These are phyloP conservation scores for Syngnathus typhle DNA, from an alignment of 2,113 vertebrate species.

Conservation along the genomic window DNA sequence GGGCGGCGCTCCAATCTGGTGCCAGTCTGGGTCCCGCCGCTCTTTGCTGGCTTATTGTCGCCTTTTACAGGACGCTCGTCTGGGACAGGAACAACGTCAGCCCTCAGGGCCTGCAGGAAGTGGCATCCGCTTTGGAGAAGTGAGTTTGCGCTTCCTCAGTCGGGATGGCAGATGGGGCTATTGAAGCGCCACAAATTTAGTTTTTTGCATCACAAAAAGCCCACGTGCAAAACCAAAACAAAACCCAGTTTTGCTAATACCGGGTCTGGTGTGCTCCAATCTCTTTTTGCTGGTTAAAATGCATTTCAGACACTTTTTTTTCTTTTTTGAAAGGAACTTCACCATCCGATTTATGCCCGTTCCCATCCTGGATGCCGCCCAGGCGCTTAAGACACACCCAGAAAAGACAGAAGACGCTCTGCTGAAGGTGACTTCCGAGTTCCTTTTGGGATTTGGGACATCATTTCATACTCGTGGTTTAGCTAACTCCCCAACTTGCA, in stretches of 20 bases:
- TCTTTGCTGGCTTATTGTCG: no score
- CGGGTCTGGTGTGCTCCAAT: no score
- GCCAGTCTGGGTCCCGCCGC: background rate
- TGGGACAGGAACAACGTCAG: constrained; percentile 95
- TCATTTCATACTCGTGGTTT: no score
- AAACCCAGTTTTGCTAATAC: no score
- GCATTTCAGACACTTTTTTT: background rate
- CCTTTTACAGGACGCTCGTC: constrained; percentile 79
- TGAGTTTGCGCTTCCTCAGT: constrained; percentile 39
- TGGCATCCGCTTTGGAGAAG: constrained; percentile 94
- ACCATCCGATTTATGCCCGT: constrained; percentile 96
- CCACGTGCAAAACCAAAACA: no score
- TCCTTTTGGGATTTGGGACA: no score
- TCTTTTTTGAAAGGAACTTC: constrained; percentile 76
- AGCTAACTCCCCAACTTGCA: no score
- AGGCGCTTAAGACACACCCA: constrained; percentile 88
- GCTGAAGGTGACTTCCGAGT: constrained; percentile 73
- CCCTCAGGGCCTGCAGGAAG: constrained; percentile 91
- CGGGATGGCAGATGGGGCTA: no score
- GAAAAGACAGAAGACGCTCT: constrained; percentile 95
- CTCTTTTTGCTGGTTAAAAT: no score
- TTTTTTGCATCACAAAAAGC: no score
- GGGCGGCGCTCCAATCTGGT: no score
- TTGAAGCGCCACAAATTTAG: no score
- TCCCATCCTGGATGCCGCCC: constrained; percentile 92